These are phyloP conservation scores for Monoplex corrugatus DNA, from an alignment of 2,888 invertebrate species.

Conservation along the genomic window DNA sequence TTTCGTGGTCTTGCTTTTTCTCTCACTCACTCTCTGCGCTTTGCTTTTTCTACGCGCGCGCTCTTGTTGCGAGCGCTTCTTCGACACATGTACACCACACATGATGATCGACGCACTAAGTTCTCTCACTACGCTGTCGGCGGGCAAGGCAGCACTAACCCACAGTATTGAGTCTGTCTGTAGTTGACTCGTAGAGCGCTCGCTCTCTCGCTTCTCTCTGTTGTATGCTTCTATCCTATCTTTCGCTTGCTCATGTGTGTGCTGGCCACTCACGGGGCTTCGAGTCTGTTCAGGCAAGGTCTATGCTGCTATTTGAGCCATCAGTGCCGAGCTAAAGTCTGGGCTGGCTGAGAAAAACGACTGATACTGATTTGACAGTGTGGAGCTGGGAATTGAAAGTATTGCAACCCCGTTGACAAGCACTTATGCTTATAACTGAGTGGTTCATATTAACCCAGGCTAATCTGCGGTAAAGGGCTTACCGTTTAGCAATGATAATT, in stretches of 20 bases:
- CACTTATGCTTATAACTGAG: too few species aligned
- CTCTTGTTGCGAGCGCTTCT: not conserved
- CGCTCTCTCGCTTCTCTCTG: not conserved
- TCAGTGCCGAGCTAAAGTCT: not conserved
- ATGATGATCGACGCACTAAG: not conserved
- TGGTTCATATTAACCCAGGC: too few species aligned
- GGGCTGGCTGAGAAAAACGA: too few species aligned
- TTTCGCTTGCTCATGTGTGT: not conserved
- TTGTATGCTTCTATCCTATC: conserved; percentile 7
- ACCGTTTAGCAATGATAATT: too few species aligned
- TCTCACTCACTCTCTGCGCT: not conserved
- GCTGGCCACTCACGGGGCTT: not conserved
- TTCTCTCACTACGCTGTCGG: not conserved
- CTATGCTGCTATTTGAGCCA: not conserved
- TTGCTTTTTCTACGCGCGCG: not conserved
- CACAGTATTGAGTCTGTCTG: not conserved
- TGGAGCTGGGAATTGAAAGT: too few species aligned
- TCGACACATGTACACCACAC: not conserved
- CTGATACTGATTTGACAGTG: too few species aligned
- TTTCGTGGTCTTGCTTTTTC: conserved; percentile 7
- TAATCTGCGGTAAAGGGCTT: too few species aligned
- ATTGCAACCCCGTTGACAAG: too few species aligned
- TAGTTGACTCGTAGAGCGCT: too few species aligned
- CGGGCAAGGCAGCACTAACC: not conserved
- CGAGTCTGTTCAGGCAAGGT: not conserved